phyloP scores from a whole-genome alignment of 2,113 vertebrate genomes.

The Phylloscopus trochilus region DNA sequence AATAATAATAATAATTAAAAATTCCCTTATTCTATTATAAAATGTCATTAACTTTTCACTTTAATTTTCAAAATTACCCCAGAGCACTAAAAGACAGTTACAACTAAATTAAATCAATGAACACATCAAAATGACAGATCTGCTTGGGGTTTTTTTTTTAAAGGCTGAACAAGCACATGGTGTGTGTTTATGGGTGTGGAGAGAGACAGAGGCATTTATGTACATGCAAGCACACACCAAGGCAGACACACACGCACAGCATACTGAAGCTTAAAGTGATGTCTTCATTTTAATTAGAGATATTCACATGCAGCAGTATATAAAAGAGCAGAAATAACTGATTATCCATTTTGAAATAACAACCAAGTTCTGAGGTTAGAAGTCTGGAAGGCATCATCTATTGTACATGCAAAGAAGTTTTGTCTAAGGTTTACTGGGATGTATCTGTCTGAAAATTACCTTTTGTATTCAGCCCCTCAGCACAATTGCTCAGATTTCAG shows the following conservation, averaged over 20 bases:
- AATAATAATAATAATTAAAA: neutral
- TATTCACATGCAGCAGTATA: neutral
- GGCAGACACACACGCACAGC: neutral
- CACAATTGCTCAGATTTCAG: constrained; percentile 21
- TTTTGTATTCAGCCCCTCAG: constrained; percentile 17
- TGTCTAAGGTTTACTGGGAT: constrained; percentile 19
- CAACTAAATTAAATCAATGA: neutral
- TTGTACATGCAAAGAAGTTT: neutral
- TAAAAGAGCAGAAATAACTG: constrained; percentile 7
- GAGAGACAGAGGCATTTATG: neutral
- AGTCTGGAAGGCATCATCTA: neutral
- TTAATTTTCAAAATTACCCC: neutral
- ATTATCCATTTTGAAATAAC: neutral
- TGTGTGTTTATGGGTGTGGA: too few species aligned
- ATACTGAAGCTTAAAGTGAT: neutral
- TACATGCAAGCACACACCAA: neutral
- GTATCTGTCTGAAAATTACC: constrained; percentile 53
- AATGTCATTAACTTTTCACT: neutral
- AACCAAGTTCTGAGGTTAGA: constrained; percentile 27
- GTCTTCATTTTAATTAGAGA: neutral
- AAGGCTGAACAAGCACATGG: neutral
- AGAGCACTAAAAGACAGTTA: neutral
- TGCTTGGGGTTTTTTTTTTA: neutral
- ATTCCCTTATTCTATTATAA: neutral
- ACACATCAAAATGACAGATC: neutral